Evolutionary conservation across 2,888 invertebrate species (phyloP).

Genomic region (Oscheius onirici): DNA sequence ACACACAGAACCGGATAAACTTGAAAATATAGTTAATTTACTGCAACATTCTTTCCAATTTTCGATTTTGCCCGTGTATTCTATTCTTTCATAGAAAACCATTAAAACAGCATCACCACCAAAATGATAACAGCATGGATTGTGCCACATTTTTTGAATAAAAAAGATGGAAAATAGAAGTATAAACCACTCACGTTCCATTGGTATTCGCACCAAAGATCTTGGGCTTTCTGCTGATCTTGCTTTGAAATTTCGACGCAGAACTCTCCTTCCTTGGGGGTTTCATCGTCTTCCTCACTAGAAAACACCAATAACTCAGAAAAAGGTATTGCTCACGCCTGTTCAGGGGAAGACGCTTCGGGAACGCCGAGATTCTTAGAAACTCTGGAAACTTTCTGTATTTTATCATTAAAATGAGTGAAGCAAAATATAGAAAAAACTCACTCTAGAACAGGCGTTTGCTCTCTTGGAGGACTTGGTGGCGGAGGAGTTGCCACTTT

Average conservation of each 20-base stretch:
- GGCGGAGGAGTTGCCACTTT: not conserved
- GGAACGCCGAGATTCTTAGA: not conserved
- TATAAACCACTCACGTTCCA: not conserved
- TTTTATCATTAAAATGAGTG: not conserved
- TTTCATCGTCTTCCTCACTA: not conserved
- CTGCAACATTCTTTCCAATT: no score
- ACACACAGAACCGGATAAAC: no score
- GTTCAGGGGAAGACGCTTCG: not conserved
- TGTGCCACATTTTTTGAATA: not conserved
- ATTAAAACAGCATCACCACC: no score
- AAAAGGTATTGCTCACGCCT: not conserved
- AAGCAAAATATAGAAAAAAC: not conserved
- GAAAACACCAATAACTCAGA: not conserved
- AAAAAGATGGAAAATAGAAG: not conserved
- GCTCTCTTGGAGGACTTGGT: not conserved
- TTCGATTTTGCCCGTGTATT: no score
- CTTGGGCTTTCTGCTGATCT: slow-evolving; percentile 8
- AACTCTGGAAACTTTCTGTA: not conserved
- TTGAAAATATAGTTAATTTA: no score
- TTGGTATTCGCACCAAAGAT: slow-evolving; percentile 8
- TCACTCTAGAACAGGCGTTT: not conserved
- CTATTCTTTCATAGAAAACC: no score
- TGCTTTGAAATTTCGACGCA: not conserved
- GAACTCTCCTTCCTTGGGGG: not conserved
- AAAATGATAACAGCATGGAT: no score